A percentile compares a stretch with the other conserved stretches of the same genome.
phyloP scores from a whole-genome alignment of 1,140 invertebrate species.

The Asobara japonica region DNA sequence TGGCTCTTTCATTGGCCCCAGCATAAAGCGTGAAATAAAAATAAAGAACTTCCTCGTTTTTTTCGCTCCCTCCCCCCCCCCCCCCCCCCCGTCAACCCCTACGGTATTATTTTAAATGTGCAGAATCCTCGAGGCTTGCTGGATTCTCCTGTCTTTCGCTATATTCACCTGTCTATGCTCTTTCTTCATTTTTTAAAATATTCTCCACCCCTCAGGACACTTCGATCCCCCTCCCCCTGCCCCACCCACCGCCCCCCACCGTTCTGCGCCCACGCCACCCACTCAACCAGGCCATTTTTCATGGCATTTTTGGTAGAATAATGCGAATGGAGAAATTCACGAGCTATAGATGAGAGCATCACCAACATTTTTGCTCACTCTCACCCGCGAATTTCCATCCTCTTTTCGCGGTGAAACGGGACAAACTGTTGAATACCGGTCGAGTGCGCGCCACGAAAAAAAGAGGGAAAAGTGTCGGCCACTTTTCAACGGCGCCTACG shows the following conservation, averaged over 20 bases:
- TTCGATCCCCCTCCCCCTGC: constrained; percentile 10
- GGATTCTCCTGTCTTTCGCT: constrained; percentile 26
- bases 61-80: background rate
- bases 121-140: constrained; percentile 36
- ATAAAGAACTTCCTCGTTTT: constrained; percentile 30
- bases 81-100: background rate
- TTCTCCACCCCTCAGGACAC: constrained; percentile 18
- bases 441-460: background rate
- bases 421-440: constrained; percentile 35
- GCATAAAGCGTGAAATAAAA: constrained; percentile 44
- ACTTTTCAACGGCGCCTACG: constrained; percentile 43
- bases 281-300: no score
- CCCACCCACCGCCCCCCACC: no score
- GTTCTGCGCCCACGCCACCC: no score
- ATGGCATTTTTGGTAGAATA: constrained; percentile 30
- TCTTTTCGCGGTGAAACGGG: constrained; percentile 20
- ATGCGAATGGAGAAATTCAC: constrained; percentile 24
- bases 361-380: constrained; percentile 5
- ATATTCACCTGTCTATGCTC: constrained; percentile 20
- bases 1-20: constrained; percentile 43
- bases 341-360: constrained; percentile 7
- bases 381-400: constrained; percentile 31
- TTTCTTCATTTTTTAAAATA: background rate
- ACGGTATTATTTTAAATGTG: constrained; percentile 35
- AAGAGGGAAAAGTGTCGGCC: constrained; percentile 29